Evolutionary conservation across 2,113 vertebrate genomes (phyloP), one percentile per base, ranked within the genome.

Genomic region (Perca schrenkii): DNA sequence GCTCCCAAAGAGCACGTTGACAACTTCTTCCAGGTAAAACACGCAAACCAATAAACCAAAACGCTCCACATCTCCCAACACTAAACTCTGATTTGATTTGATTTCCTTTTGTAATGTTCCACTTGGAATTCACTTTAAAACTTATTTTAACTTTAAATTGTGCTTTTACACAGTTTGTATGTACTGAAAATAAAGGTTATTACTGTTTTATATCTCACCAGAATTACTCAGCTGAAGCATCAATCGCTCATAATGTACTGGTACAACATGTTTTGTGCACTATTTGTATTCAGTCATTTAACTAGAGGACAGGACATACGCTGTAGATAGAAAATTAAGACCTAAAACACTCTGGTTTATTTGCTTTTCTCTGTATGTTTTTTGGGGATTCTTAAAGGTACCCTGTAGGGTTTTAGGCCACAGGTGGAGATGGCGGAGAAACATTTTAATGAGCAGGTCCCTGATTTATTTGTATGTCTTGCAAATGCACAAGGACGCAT

Each of bases 1-100:
- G 96, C 96, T 0, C 96, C 97, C 2, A 94, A 92, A 66, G 98
- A 99, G n/a, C 98, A 99, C 0, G 97, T 99, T 71, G 97, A 98
- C 87, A 97, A 80, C 77, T 99, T 99, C 91, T 99, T 99, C 90
- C 97, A 97, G 96, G 98, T 99, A 80, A 95, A 78, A 65, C 10
- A 36, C 34, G 19, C 8, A 62, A 52, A 78, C 52, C 14, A 52
- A 14, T 57, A 40, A 60, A 68, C 31, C 10, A 28, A 58, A 34
- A 13, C 19, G 25, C n/a, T 31, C 14, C 34, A 65, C 25, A 60
- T 25, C 56, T 52, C 1, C 49, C 62, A 50, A 31, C 47, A 34
- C 1, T 47, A 6, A 52, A 52, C 66, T 12, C 58, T n/a, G n/a
- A n/a, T 40, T 36, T 22, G 11, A 31, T 17, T 61, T 40, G 36